phyloP scores from a whole-genome alignment of 2,888 invertebrate genomes.

The Dione juno region DNA sequence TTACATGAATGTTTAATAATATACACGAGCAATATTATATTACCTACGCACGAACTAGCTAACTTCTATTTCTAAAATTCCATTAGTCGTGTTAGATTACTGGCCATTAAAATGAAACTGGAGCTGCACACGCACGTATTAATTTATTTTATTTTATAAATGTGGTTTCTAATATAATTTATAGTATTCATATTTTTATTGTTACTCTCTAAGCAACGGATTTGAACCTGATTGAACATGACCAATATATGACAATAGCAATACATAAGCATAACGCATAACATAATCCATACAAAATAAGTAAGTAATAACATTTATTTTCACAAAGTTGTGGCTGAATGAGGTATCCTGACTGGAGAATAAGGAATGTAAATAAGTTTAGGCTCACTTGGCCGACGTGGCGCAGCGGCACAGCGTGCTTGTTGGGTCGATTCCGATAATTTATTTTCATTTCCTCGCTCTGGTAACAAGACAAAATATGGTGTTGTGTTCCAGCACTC shows the following conservation, averaged over 20 bases:
- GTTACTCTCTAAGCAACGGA: neutral
- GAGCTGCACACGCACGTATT: slow-evolving; percentile 13
- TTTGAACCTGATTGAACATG: no score
- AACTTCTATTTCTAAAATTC: slow-evolving; percentile 25
- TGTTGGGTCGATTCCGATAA: no score
- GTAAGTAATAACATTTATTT: neutral
- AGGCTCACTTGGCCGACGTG: no score
- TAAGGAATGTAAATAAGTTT: no score
- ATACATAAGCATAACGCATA: no score
- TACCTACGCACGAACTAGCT: slow-evolving; percentile 13
- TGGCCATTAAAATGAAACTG: slow-evolving; percentile 29
- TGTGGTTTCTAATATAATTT: slow-evolving; percentile 1
- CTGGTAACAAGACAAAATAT: no score
- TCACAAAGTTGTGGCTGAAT: neutral
- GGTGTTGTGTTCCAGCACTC: no score
- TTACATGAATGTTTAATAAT: slow-evolving; percentile 26
- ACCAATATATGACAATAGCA: no score
- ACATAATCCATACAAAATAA: neutral
- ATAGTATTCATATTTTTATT: slow-evolving; percentile 5
- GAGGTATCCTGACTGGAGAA: no score
- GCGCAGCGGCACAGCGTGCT: no score
- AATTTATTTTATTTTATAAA: slow-evolving; percentile 17
- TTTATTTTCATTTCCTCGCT: no score
- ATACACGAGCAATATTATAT: slow-evolving; percentile 16
- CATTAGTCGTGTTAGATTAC: slow-evolving; percentile 27